phyloP scores from a whole-genome alignment of 92 coral and sea anemone genomes.

The Actinostola sp. region DNA sequence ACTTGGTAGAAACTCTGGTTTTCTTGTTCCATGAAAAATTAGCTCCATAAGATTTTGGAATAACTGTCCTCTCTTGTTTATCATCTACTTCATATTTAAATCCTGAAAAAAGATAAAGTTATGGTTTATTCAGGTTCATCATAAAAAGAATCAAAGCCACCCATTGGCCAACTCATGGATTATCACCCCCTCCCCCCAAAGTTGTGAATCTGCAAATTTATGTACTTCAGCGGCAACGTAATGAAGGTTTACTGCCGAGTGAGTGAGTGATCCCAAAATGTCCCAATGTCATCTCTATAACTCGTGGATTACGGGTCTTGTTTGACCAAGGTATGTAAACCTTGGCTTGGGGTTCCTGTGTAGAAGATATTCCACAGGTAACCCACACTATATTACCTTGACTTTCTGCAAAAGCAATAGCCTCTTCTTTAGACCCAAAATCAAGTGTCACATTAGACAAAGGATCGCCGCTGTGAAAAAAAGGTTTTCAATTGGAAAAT shows the following conservation, averaged over 20 bases:
- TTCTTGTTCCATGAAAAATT: conserved; percentile 97
- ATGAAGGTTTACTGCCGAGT: no score
- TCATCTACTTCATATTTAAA: conserved; percentile 98
- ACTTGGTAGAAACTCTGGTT: conserved; percentile 98
- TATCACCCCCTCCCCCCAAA: no score
- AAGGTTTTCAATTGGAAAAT: background rate
- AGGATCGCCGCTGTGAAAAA: conserved; percentile 85
- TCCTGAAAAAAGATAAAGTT: conserved; percentile 50
- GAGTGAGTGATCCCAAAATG: no score
- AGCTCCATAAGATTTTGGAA: conserved; percentile 91
- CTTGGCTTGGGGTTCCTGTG: no score
- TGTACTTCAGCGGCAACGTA: no score
- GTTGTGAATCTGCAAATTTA: no score
- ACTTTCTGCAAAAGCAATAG: conserved; percentile 84
- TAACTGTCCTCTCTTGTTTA: conserved; percentile 54
- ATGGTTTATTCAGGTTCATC: no score
- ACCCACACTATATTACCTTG: conserved; percentile 59
- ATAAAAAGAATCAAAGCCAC: no score
- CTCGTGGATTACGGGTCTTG: no score
- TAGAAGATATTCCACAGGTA: background rate
- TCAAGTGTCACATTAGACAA: conserved; percentile 76
- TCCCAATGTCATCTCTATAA: no score
- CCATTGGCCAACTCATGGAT: no score
- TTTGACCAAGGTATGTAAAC: no score
- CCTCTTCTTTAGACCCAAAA: conserved; percentile 86